Base-by-base conservation (phyloP, 2,888 invertebrate genomes). In the Schrankia costaestrigalis region DNA sequence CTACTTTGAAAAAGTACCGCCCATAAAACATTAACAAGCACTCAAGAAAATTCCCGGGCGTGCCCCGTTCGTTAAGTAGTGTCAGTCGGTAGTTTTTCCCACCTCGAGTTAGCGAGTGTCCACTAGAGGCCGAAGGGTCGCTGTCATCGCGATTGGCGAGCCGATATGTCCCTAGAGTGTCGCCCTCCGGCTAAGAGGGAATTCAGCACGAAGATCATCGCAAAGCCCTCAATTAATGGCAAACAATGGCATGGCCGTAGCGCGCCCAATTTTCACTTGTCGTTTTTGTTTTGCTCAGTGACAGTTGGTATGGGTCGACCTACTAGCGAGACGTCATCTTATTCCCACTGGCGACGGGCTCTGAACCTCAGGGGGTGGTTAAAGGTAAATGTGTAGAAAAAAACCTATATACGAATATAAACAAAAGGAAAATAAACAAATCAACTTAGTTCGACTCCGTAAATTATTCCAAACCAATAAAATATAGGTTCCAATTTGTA, bases 21-120 rank as follows among this genome's bases (percentile, higher is more conserved):
- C 86, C 80, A 87, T 87, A 78, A 87, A 87, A 87, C 87, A 87
- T 87, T 87, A 87, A 86, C 86, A 82, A 82, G 85, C 86, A 87
- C 86, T 87, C 87, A 85, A 83, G 82, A 82, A 81, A 82, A 83
- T 83, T 77, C 83, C 79, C 80, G 78, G 63, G 75, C 67, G 71
- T 78, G 77, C 70, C 76, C 78, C 72, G 81, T 79, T 80, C 80
- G 83, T 79, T 86, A 87, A 85, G 85, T 85, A 85, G 77, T 83
- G 83, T 79, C 84, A 78, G 81, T 71, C 77, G 72, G 85, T 84
- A 84, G 85, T 85, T 86, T 85, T 86, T 86, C 85, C 87, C 86
- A 87, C 82, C 83, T 85, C 71, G 73, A 56, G 63, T 56, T 57
- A 55, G 56, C 56, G 59, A 52, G 58, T 71, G 79, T 78, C 80